Base-by-base conservation (phyloP, 35 echinoderm and acorn worm species). In the Heliocidaris tuberculata region DNA sequence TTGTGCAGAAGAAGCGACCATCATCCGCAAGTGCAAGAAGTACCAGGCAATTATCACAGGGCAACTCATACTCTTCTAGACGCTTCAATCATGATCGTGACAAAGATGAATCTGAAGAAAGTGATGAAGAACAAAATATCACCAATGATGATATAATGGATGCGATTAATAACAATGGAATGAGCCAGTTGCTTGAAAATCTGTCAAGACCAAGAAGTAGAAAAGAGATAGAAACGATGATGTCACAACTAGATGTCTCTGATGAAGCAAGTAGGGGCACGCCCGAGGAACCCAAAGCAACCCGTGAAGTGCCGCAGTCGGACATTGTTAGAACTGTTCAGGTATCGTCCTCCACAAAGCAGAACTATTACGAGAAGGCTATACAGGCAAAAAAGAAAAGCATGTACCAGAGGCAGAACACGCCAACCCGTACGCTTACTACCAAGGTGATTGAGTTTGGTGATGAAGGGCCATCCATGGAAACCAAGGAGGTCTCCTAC, bases 181-280 rank as follows among this genome's bases (percentile, higher is more conserved):
- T 31, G 47, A 50, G 48, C 31, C 35, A 95, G 29, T 47, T 85
- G 17, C 19, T 29, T 31, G 85, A 95, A 31, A 31, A 88, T 50
- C 48, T 30, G 60, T 89, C 8, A 31, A 95, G 49, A 88, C 24
- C 27, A 19, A 94, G 50, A 49, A 50, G 32, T 4, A 95, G 35
- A 31, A 9, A 86, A 19, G 96, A 97, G 32, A 65, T 97, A 21
- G 96, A 97, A 70, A 97, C 96, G 0, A 97, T 97, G 96, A 97
- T 97, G 96, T 95, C 96, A 2, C 70, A 56, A 16, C 61, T 97
- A 35, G 78, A 71, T 95, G 85, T 90, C 87, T 48, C 87, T 60
- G 92, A 96, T 9, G 96, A 97, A 86, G 65, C 49, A 19, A 48
- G 94, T 4, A 48, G 86, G 17, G 85, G 5, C 2, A 27, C 85